Base-by-base conservation (phyloP, 1,140 invertebrate genomes). In the Bombus confusus region DNA sequence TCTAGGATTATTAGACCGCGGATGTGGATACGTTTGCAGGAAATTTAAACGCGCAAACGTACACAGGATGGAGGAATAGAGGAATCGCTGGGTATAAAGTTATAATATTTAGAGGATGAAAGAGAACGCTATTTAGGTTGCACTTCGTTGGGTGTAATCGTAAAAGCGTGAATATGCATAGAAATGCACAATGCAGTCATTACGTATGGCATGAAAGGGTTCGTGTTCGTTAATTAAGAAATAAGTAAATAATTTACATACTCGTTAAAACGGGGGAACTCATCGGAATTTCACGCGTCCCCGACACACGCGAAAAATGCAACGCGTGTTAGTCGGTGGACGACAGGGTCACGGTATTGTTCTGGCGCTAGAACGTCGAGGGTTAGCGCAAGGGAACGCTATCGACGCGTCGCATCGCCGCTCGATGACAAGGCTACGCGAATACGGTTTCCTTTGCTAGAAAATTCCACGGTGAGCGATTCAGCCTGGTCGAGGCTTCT, bases 391-490 rank as follows among this genome's bases (percentile, higher is more conserved):
- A 39, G 13, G 31, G 80, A 31, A 76, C 74, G 43, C 37, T 83
- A 83, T 78, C 82, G 74, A 71, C 62, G 34, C 43, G 15, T 64
- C 5, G 73, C 18, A 83, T 83, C 73, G 81, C 81, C 13, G 1
- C 6, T 31, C 64, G 64, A 31, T 31, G 64, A 31, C 64, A 34
- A 52, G 34, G 78, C 39, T 66, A n/a, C 41, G 31, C 59, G 31
- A 52, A 64, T 57, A 41, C 71, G 43, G 81, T 77, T 77, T 76
- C 73, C 59, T 66, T 43, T 31, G 71, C 12, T 41, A 22, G 59
- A 59, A 68, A 66, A 76, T 47, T 76, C 41, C 69, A 59, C 47
- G 77, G 9, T 59, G 68, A 15, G 25, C 69, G 66, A 66, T 22
- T 15, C 64, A 15, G 64, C 13, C 15, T 31, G 64, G 0, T 2